Evolutionary conservation across 2,797 vertebrate species (phyloP), one percentile per base, ranked within the genome.

Genomic region (Tapera naevia): DNA sequence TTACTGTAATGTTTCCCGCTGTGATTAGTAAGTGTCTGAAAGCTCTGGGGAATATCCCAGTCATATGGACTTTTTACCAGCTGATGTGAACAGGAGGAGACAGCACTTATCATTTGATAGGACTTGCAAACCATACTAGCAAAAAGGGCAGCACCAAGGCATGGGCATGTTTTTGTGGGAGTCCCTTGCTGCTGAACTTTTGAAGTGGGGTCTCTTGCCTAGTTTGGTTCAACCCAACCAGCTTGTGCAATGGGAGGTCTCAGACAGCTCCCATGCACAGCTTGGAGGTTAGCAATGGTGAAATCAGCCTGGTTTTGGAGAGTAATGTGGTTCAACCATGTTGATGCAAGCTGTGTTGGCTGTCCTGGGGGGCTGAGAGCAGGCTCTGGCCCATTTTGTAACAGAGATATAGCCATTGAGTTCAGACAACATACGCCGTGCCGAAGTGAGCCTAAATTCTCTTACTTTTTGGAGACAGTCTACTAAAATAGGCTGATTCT

Each of bases 141-240:
- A 66, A 32, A 43, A 11, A 0, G 1, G 51, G 74, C 41, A 46
- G 53, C 0, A 0, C 10, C 0, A 0, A 46, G 16, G 4, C 32
- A 14, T 0, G 1, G 32, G 33, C 27, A 30, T 24, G 33, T 37
- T 54, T 46, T 67, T 1, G 0, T 21, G 21, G 33, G 45, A 9
- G n/a, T 54, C n/a, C 6, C 18, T 23, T 32, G 32, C n/a, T 71
- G 80, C 60, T 46, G 33, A 41, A 12, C 37, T 37, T 30, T 21
- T 54, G 23, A 18, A 7, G 6, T 3, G 21, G 27, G 27, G 22
- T 75, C 41, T 75, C 41, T 33, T 58, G 67, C 23, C 24, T 64
- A 64, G 35, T 66, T 80, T 43, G 54, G 22, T 69, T 75, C 33
- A 23, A 37, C 15, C 61, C 54, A 69, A 14, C 28, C 24, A 45